These are phyloP conservation scores for Andinoacara biseriatus DNA, from an alignment of 2,113 vertebrate genomes.

Conservation along the genomic window DNA sequence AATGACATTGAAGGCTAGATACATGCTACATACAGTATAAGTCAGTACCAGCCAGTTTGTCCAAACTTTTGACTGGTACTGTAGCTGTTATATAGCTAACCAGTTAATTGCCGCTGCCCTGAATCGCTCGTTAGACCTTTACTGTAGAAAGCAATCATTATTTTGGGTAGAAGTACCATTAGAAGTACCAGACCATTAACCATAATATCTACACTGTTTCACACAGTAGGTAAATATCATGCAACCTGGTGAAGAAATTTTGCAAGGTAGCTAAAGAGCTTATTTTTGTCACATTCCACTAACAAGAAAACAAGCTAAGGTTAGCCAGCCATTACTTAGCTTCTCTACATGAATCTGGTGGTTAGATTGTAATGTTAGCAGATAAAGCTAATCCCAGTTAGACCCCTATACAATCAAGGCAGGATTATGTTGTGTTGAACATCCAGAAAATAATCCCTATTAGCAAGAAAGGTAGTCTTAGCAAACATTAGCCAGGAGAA, in stretches of 20 bases:
- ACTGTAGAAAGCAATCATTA: too few relatives aligned
- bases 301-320: not conserved
- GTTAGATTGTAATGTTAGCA: not conserved
- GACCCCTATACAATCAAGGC: not conserved
- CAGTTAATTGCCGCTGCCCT: too few relatives aligned
- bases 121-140: too few relatives aligned
- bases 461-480: not conserved
- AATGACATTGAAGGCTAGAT: not conserved
- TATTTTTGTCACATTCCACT: not conserved
- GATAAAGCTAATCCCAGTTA: not conserved
- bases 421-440: not conserved
- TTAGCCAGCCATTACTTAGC: not conserved
- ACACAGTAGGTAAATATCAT: not conserved
- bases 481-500: not conserved
- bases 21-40: too few relatives aligned
- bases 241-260: not conserved
- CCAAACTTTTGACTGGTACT: too few relatives aligned
- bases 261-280: not conserved
- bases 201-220: too few relatives aligned
- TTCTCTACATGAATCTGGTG: not conserved
- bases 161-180: too few relatives aligned
- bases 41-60: too few relatives aligned
- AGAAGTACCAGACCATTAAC: too few relatives aligned
- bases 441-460: not conserved
- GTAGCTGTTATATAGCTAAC: too few relatives aligned